Conservation (phyloP, 2,888 invertebrate species). For the Drosophila bunnanda region DNA sequence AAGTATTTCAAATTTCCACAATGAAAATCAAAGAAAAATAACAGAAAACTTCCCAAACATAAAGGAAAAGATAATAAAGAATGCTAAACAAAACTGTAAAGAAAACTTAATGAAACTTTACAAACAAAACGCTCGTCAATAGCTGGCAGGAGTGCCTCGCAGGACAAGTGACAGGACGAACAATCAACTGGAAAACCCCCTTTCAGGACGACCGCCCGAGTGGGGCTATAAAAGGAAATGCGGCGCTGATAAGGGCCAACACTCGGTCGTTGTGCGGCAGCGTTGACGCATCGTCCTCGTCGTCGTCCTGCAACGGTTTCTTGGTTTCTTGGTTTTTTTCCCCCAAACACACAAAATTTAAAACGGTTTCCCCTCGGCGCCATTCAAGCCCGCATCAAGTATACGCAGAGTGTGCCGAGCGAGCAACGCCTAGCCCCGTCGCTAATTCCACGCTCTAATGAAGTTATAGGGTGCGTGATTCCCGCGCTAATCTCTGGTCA, state of each 20-base stretch:
- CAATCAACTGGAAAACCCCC: slow-evolving; percentile 6
- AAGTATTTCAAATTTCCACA: slow-evolving; percentile 24
- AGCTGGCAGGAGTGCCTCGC: background rate
- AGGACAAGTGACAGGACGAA: background rate
- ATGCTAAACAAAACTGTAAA: background rate
- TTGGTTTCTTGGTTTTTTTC: slow-evolving; percentile 26
- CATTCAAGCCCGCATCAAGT: slow-evolving; percentile 40
- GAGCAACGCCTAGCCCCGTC: slow-evolving; percentile 30
- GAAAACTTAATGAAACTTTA: background rate
- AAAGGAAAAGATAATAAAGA: background rate
- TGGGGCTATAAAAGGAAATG: slow-evolving; percentile 83
- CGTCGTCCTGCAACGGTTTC: slow-evolving; percentile 63
- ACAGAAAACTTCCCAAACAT: background rate
- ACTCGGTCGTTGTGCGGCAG: slow-evolving; percentile 82
- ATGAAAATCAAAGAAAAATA: slow-evolving; percentile 1
- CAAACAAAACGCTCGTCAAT: background rate
- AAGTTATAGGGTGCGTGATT: slow-evolving; percentile 65
- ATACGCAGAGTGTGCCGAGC: slow-evolving; percentile 38
- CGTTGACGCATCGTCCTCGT: slow-evolving; percentile 68
- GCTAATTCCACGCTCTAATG: slow-evolving; percentile 61
- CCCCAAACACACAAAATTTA: background rate
- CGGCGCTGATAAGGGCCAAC: slow-evolving; percentile 80
- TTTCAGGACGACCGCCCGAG: slow-evolving; percentile 33
- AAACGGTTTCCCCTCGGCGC: slow-evolving; percentile 35
- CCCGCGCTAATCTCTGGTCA: slow-evolving; percentile 54